A percentile compares a stretch with the other conserved stretches of the same genome.
These are phyloP conservation scores for Machaerirhynchus nigripectus DNA, from an alignment of 2,113 vertebrate species.

Conservation along the genomic window DNA sequence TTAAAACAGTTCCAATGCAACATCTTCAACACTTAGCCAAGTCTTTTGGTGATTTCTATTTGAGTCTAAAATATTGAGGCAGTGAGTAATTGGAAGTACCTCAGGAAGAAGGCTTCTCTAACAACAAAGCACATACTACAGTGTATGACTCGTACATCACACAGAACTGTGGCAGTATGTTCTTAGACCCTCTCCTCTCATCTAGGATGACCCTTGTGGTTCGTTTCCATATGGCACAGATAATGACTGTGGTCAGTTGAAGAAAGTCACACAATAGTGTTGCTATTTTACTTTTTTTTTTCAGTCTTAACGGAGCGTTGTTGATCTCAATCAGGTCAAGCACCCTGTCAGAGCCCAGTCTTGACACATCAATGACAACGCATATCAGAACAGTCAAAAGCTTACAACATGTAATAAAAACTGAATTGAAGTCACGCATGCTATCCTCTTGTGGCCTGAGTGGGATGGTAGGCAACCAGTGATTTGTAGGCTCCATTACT, in stretches of 20 bases:
- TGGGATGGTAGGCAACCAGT: constrained; percentile 47
- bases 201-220: fast-evolving
- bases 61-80: neutral
- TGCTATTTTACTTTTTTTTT: neutral
- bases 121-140: neutral
- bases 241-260: neutral
- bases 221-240: neutral
- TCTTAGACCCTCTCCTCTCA: neutral
- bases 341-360: constrained; percentile 42
- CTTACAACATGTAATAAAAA: constrained; percentile 71
- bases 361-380: constrained; percentile 57
- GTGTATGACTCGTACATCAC: neutral
- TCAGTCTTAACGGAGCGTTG: neutral
- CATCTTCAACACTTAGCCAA: neutral
- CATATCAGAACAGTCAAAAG: constrained; percentile 62
- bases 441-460: constrained; percentile 35
- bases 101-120: neutral
- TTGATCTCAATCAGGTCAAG: constrained; percentile 59
- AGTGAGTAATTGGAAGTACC: neutral
- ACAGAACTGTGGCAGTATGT: neutral
- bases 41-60: constrained; percentile 28
- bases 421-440: constrained; percentile 51
- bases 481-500: constrained; percentile 76
- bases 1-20: neutral
- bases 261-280: neutral